phyloP scores from a whole-genome alignment of 2,113 vertebrate genomes.

The Patagioenas fasciata region DNA sequence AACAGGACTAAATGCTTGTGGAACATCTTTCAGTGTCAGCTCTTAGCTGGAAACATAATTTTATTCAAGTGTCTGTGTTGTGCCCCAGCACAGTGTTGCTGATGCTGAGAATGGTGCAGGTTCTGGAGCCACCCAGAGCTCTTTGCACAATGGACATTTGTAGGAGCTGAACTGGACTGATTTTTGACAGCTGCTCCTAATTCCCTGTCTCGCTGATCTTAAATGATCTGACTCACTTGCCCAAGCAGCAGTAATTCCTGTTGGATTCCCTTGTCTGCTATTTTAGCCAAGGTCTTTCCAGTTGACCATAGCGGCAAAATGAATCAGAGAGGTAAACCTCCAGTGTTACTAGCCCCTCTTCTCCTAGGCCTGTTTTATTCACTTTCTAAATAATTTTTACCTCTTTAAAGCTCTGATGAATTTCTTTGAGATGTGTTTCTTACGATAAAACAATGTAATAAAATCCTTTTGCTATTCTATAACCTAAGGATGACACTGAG shows the following conservation, averaged over 20 bases:
- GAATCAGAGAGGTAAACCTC: neutral
- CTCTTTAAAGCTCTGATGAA: neutral
- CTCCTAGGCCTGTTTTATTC: neutral
- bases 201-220: neutral
- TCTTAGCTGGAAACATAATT: neutral
- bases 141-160: neutral
- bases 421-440: neutral
- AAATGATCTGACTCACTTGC: neutral
- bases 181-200: neutral
- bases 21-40: neutral
- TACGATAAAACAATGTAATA: neutral
- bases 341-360: neutral
- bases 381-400: neutral
- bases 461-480: neutral
- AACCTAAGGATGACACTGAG: neutral
- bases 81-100: neutral
- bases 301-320: neutral
- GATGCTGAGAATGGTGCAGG: neutral
- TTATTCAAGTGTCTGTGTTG: neutral
- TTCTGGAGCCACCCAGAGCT: neutral
- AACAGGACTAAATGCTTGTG: neutral
- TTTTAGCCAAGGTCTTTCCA: neutral
- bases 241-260: neutral
- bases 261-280: neutral
- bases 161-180: neutral